phyloP scores from a whole-genome alignment of 2,113 vertebrate species.

The Stigmatopora nigra region DNA sequence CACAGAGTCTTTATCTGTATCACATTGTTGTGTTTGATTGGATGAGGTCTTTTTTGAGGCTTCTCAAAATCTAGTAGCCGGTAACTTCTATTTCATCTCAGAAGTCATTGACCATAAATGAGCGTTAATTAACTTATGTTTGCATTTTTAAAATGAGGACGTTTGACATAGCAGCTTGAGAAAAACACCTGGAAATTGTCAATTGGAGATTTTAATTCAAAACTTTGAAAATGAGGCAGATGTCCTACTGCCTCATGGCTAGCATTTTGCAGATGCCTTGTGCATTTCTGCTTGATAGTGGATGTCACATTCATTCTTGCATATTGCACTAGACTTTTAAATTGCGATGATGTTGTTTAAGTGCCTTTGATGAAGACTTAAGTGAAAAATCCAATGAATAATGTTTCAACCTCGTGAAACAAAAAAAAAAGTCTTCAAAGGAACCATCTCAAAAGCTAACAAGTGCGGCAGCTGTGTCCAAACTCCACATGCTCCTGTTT shows the following conservation, averaged over 20 bases:
- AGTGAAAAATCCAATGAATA: constrained; percentile 63
- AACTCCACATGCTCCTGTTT: constrained; percentile 73
- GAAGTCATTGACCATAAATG: too few species aligned
- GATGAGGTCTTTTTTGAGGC: too few species aligned
- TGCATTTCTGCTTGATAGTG: constrained; percentile 5
- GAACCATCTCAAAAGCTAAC: constrained; percentile 57
- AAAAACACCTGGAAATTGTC: too few species aligned
- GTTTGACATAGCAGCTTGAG: too few species aligned
- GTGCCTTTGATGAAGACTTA: constrained; percentile 54
- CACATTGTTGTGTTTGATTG: too few species aligned
- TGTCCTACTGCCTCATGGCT: neutral
- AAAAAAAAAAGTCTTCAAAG: constrained; percentile 59
- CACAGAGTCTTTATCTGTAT: too few species aligned
- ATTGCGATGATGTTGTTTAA: constrained; percentile 33
- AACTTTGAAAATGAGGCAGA: too few species aligned
- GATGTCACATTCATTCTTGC: constrained; percentile 19
- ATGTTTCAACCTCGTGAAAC: constrained; percentile 23
- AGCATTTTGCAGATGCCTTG: constrained; percentile 12
- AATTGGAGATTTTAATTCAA: too few species aligned
- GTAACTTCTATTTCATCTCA: too few species aligned
- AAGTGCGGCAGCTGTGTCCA: constrained; percentile 60
- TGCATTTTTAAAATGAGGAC: too few species aligned
- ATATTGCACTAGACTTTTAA: constrained; percentile 47
- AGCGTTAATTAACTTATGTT: too few species aligned
- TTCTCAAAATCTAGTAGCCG: too few species aligned